Evolutionary conservation across 2,113 vertebrate genomes (phyloP), one percentile per base, ranked within the genome.

Genomic region (Neolamprologus ventralis): DNA sequence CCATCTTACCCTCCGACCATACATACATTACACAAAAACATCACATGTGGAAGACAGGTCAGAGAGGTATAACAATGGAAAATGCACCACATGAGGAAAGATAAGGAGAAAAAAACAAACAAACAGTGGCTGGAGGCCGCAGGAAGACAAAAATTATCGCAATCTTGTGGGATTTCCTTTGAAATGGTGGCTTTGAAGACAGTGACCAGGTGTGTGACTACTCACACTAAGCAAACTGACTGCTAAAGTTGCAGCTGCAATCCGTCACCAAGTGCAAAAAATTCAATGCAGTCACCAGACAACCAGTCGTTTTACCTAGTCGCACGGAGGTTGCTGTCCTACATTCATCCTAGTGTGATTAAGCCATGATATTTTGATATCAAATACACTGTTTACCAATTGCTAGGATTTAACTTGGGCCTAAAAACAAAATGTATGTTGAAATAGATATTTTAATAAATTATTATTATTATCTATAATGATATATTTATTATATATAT

Each of bases 391-490:
- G n/a, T 71, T 71, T 71, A 40, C 35, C 63, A 21, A 14, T 23
- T 68, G 19, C 11, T 21, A 21, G 0, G 11, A 13, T 21, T 68
- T 40, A 68, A 40, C 3, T 68, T 40, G 35, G 0, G 35, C 33
- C 33, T 68, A 0, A 68, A 21, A 21, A 21, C 19, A 21, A 37
- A 68, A 40, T 13, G 2, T 4, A 21, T 40, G 35, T 37, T 68
- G 19, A 37, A 40, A 68, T 71, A 42, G 11, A 40, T 23, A 42
- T 42, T 71, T 71, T 14, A 71, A 42, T 68, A 23, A 14, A 68
- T 9, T 6, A 13, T 40, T 58, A 58, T 58, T 4, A 28, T 16
- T 7, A 23, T 55, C 7, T 28, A 58, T 58, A 16, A 28, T 58
- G 3, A 58, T 58, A 26, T 57, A 28, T 57, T 2, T 57, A 57